Conservation (phyloP, 2,797 vertebrate species). For the Hydrocynus forskahlii region DNA sequence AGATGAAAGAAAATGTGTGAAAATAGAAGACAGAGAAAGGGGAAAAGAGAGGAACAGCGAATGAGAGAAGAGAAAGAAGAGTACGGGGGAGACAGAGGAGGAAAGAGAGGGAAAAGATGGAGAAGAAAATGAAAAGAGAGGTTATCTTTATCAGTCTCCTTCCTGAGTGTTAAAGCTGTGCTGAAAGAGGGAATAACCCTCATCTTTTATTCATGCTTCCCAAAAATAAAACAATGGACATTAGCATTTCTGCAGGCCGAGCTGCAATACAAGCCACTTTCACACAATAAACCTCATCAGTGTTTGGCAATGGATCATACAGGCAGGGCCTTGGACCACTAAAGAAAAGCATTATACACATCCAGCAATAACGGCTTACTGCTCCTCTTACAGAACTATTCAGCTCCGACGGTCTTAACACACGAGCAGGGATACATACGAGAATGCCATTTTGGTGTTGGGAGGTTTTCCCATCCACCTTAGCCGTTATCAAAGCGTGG, state of each 20-base stretch:
- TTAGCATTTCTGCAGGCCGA: slow-evolving; percentile 59
- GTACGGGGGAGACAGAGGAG: too few relatives aligned
- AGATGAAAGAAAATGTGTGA: not conserved
- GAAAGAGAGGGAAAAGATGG: not conserved
- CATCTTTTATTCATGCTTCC: slow-evolving; percentile 55
- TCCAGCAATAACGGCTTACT: slow-evolving; percentile 2
- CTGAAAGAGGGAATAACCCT: slow-evolving; percentile 39
- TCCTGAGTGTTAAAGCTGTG: not conserved
- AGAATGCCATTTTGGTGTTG: too few relatives aligned
- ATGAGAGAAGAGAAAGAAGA: not conserved
- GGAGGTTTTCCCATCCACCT: too few relatives aligned
- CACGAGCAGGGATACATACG: too few relatives aligned
- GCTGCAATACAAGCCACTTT: slow-evolving; percentile 22
- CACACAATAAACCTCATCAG: slow-evolving; percentile 34
- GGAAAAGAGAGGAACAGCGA: not conserved
- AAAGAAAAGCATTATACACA: too few relatives aligned
- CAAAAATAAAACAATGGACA: slow-evolving; percentile 63
- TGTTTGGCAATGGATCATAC: too few relatives aligned
- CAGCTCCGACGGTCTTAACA: too few relatives aligned
- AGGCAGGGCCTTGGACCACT: too few relatives aligned
- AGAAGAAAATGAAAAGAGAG: slow-evolving; percentile 12
- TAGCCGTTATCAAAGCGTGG: too few relatives aligned
- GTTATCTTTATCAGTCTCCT: slow-evolving; percentile 9
- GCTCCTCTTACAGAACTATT: not conserved
- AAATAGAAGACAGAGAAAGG: too few relatives aligned